phyloP scores from a whole-genome alignment of 2,113 vertebrate genomes.

The Engraulis encrasicolus region DNA sequence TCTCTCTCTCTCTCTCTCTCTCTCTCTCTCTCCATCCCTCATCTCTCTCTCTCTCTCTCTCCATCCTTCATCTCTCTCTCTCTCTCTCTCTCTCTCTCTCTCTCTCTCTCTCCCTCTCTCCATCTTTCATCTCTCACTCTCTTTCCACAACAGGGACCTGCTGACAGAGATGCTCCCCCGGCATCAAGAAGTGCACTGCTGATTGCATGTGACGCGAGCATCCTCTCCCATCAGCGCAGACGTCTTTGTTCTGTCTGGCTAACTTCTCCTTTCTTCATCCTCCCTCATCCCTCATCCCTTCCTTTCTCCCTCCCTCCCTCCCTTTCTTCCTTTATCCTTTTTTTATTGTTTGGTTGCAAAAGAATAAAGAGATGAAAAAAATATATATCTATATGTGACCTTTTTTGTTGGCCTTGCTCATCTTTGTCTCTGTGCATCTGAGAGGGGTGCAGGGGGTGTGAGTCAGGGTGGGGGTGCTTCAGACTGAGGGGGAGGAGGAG shows the following conservation, averaged over 20 bases:
- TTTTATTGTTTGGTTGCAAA: conserved; percentile 4
- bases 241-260: conserved; percentile 71
- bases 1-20: neutral
- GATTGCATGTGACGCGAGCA: conserved; percentile 71
- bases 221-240: conserved; percentile 60
- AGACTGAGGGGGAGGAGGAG: conserved; percentile 44
- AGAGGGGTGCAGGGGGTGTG: no score
- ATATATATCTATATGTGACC: conserved; percentile 54
- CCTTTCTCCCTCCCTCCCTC: conserved; percentile 45
- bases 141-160: conserved; percentile 32
- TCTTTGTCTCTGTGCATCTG: conserved; percentile 52
- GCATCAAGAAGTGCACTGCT: conserved; percentile 65
- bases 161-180: conserved; percentile 72
- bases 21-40: no score
- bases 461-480: no score
- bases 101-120: neutral
- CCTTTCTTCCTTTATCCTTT: conserved; percentile 37
- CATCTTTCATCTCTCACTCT: conserved; percentile 9
- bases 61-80: conserved; percentile 12
- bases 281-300: conserved; percentile 33
- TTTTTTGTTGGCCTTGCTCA: conserved; percentile 54
- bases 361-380: neutral
- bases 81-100: conserved; percentile 19
- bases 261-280: conserved; percentile 50
- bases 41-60: conserved; percentile 22